Evolutionary conservation across 2,888 invertebrate species (phyloP).

Genomic region (Leptinotarsa juncta): DNA sequence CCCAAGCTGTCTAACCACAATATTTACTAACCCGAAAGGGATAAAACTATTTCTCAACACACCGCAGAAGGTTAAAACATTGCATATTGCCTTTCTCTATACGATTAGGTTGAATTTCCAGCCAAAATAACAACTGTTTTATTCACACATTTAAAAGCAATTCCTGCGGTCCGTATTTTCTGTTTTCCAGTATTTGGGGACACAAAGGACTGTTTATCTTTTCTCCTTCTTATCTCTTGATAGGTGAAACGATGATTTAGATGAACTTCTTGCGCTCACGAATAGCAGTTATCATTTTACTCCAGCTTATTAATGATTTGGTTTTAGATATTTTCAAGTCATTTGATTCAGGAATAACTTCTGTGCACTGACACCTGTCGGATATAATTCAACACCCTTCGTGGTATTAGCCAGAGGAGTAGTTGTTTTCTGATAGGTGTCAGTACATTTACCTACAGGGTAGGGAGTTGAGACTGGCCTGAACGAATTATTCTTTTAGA

Average conservation of each 20-base stretch:
- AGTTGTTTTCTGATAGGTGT: too few relatives aligned
- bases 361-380: too few relatives aligned
- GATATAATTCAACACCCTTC: too few relatives aligned
- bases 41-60: slow-evolving; percentile 48
- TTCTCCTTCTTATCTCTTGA: neutral
- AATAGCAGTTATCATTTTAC: too few relatives aligned
- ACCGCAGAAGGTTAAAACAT: slow-evolving; percentile 47
- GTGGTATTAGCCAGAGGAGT: too few relatives aligned
- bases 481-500: too few relatives aligned
- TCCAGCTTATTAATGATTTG: too few relatives aligned
- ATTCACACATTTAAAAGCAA: slow-evolving; percentile 34
- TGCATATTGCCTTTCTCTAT: slow-evolving; percentile 44
- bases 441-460: too few relatives aligned
- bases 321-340: too few relatives aligned
- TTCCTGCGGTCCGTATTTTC: slow-evolving; percentile 14
- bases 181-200: slow-evolving; percentile 16
- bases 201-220: slow-evolving; percentile 20
- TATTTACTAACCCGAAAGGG: slow-evolving; percentile 52
- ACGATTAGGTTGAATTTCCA: slow-evolving; percentile 36
- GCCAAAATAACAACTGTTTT: slow-evolving; percentile 37
- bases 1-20: slow-evolving; percentile 49
- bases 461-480: too few relatives aligned
- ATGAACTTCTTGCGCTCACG: too few relatives aligned
- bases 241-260: slow-evolving; percentile 1
- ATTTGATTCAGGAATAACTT: too few relatives aligned